Conservation (phyloP, 2,113 vertebrate genomes). For the Eolophus roseicapilla region DNA sequence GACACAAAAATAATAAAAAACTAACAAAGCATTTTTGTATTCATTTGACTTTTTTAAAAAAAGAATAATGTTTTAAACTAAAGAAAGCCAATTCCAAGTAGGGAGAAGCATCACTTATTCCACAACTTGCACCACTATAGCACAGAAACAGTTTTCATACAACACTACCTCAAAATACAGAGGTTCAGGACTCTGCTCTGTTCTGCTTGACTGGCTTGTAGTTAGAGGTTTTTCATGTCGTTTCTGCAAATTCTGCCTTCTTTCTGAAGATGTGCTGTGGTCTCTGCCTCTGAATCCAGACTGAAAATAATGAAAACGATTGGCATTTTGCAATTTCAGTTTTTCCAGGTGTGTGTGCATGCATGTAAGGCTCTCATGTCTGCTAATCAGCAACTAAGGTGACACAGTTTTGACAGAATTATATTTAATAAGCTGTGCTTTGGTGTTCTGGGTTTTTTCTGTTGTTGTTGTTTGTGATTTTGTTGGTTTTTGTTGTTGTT, state of each 20-base stretch:
- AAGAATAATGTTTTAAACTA: not conserved
- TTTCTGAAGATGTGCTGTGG: constrained; percentile 80
- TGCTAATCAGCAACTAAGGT: not conserved
- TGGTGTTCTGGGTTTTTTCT: not conserved
- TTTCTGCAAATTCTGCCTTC: constrained; percentile 76
- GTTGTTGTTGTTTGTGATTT: not conserved
- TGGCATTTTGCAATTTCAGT: not conserved
- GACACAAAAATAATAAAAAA: not conserved
- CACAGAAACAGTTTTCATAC: not conserved
- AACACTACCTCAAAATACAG: constrained; percentile 90
- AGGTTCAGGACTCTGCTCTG: constrained; percentile 81
- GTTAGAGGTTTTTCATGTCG: constrained; percentile 72
- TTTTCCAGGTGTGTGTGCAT: accelerated
- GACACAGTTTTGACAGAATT: not conserved
- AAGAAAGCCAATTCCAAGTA: not conserved
- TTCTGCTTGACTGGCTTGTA: constrained; percentile 59
- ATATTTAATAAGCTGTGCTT: not conserved
- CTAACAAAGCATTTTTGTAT: not conserved
- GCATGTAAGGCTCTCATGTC: not conserved
- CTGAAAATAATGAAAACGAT: constrained; percentile 1
- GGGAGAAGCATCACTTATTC: not conserved
- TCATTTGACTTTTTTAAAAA: not conserved
- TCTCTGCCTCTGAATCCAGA: constrained; percentile 75
- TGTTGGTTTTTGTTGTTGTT: not conserved
- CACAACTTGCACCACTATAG: not conserved